Percentiles rank a stretch among this genome's conserved stretches.
phyloP scores from a whole-genome alignment of 30 jellyfish, hydroid and myxozoan genomes.

The Chrysaora quinquecirrha region DNA sequence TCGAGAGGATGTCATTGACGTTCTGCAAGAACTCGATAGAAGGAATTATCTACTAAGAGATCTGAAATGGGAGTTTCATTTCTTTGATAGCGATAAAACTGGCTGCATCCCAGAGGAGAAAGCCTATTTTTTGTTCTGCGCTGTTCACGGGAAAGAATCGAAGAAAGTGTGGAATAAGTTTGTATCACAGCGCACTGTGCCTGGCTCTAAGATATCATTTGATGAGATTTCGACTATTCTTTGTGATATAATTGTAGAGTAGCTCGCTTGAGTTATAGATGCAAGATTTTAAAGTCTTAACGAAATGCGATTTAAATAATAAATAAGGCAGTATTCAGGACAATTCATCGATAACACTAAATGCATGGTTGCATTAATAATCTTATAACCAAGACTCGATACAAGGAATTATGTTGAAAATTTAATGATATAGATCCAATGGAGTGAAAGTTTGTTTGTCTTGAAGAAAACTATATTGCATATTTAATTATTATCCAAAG shows the following conservation, averaged over 20 bases:
- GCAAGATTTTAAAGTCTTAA: neutral
- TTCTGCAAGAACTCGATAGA: conserved; percentile 60
- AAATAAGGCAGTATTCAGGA: neutral
- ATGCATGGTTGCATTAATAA: neutral
- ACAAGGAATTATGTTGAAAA: neutral
- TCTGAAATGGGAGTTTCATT: conserved; percentile 65
- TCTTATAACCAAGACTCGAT: neutral
- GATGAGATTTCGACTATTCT: conserved; percentile 38
- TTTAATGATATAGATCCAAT: neutral
- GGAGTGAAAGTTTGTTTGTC: too few relatives aligned
- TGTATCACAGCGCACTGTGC: conserved; percentile 9
- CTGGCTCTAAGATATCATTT: conserved; percentile 34
- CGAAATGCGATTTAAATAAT: neutral
- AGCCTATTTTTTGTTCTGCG: conserved; percentile 41
- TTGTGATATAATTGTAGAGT: conserved; percentile 31
- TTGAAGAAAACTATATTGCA: too few relatives aligned
- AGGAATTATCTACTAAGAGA: conserved; percentile 49
- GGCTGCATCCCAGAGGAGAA: conserved; percentile 51
- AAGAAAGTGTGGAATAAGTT: conserved; percentile 36
- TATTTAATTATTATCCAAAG: too few relatives aligned
- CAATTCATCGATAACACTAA: neutral
- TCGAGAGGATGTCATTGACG: conserved; percentile 28
- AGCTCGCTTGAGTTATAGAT: neutral
- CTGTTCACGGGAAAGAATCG: conserved; percentile 40
- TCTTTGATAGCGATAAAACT: conserved; percentile 32